Evolutionary conservation across 2,888 invertebrate species (phyloP).

Genomic region (Fragum sueziense): DNA sequence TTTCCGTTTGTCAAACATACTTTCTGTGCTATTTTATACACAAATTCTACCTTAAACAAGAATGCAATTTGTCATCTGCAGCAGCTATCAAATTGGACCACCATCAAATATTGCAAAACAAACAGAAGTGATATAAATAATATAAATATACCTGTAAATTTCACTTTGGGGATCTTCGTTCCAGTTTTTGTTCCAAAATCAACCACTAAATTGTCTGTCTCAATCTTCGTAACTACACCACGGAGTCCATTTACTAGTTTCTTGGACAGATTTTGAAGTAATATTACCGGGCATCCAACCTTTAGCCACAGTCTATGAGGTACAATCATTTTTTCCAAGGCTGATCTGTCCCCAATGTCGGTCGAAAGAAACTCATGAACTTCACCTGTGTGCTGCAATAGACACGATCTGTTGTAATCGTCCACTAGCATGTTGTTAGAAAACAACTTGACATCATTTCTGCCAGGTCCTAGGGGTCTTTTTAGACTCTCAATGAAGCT

Average conservation of each 20-base stretch:
- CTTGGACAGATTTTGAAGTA: conserved; percentile 7
- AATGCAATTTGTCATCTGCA: too few relatives aligned
- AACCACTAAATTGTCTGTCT: conserved; percentile 1
- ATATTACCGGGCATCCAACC: conserved; percentile 19
- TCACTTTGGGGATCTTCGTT: conserved; percentile 14
- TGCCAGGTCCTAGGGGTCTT: background rate
- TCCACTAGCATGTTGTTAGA: conserved; percentile 19
- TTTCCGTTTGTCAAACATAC: too few relatives aligned
- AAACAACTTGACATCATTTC: conserved; percentile 16
- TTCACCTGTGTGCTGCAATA: conserved; percentile 13
- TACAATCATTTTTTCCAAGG: conserved; percentile 2
- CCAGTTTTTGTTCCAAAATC: background rate
- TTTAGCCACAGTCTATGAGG: conserved; percentile 15
- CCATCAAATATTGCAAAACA: too few relatives aligned
- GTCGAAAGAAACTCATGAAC: conserved; percentile 2
- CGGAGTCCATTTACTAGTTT: conserved; percentile 15
- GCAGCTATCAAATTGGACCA: too few relatives aligned
- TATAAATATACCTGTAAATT: conserved; percentile 23
- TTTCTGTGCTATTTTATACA: too few relatives aligned
- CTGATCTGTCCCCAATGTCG: conserved; percentile 8
- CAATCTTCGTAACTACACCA: conserved; percentile 7
- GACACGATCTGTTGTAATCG: conserved; percentile 10
- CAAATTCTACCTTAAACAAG: too few relatives aligned
- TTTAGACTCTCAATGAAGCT: conserved; percentile 4
- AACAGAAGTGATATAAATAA: too few relatives aligned